Base-by-base conservation (phyloP, 1,140 invertebrate species). In the Drosophila melanogaster region DNA sequence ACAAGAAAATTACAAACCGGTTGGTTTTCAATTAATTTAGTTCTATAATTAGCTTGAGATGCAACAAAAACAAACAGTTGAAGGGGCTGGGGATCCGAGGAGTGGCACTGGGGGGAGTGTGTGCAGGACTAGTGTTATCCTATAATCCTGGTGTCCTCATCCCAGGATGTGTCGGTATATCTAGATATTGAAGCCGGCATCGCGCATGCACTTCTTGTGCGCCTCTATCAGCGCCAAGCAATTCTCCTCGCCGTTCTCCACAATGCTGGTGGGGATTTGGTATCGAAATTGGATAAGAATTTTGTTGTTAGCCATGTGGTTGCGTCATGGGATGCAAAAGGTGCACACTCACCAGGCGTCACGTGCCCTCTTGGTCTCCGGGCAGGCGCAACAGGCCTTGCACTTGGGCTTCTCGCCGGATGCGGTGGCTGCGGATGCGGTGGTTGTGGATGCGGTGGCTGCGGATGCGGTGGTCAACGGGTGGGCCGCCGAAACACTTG, bases 371-470 rank as follows among this genome's bases (percentile, higher is more conserved):
- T 98, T 99, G 0, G 98, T 99, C 94, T 99, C 98, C 0, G 98
- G 98, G 93, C 98, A 99, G 49, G 98, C 98, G 94, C 98, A 99
- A 89, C 98, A 99, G 15, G 98, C 96, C 93, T 99, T 99, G 54
- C 97, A 93, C 92, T 97, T 97, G 47, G 95, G 94, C 57, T 93
- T 94, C 14, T 84, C 81, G 2, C 54, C 81, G 19, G 51, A 44
- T 67, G 94, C 93, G 14, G 80, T 67, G 2, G 80, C 0, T 15
- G 47, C 11, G 47, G 49, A 50, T 35, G 49, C 90, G 70, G 92
- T 92, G 8, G 92, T 81, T n/a, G n/a, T n/a, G 19, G 51, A 44
- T 67, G 94, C 93, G 14, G 80, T 67, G 2, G 80, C 0, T 15
- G 47, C 11, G 47, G 49, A 50, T 35, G 49, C 90, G 70, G 92